A percentile compares a stretch with the other conserved stretches of the same genome.
Evolutionary conservation across 2,888 invertebrate genomes (phyloP).

Genomic region (Caenorhabditis sinica): DNA sequence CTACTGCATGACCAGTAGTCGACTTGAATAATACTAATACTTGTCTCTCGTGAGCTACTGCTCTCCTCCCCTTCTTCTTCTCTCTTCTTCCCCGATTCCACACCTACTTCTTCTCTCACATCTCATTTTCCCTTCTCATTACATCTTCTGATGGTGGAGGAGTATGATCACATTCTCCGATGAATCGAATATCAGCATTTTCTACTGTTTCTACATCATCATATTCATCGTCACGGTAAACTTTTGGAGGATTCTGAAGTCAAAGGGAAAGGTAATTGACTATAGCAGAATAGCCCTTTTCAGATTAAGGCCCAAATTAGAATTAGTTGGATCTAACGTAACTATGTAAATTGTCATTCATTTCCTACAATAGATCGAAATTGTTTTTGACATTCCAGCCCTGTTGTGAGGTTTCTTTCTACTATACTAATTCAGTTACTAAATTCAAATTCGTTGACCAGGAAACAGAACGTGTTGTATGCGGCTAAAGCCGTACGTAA

Average conservation of each 20-base stretch:
- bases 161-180: constrained; percentile 50
- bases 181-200: constrained; percentile 54
- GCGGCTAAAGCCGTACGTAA: background rate
- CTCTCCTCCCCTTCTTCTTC: constrained; percentile 16
- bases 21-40: constrained; percentile 56
- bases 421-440: background rate
- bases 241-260: constrained; percentile 42
- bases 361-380: too few relatives aligned
- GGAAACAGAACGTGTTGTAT: background rate
- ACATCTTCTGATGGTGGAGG: constrained; percentile 16
- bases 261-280: constrained; percentile 45
- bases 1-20: constrained; percentile 43
- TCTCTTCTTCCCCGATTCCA: constrained; percentile 3
- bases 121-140: constrained; percentile 18
- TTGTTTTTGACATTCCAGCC: too few relatives aligned
- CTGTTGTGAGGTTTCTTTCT: background rate
- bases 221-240: constrained; percentile 57
- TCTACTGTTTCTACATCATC: constrained; percentile 56
- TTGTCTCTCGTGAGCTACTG: constrained; percentile 15
- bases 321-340: too few relatives aligned
- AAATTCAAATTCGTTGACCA: background rate
- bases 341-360: too few relatives aligned
- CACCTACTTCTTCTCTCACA: background rate
- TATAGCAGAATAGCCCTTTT: too few relatives aligned
- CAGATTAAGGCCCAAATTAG: too few relatives aligned